phyloP scores from a whole-genome alignment of 2,888 invertebrate species.

The Furcula furcula region DNA sequence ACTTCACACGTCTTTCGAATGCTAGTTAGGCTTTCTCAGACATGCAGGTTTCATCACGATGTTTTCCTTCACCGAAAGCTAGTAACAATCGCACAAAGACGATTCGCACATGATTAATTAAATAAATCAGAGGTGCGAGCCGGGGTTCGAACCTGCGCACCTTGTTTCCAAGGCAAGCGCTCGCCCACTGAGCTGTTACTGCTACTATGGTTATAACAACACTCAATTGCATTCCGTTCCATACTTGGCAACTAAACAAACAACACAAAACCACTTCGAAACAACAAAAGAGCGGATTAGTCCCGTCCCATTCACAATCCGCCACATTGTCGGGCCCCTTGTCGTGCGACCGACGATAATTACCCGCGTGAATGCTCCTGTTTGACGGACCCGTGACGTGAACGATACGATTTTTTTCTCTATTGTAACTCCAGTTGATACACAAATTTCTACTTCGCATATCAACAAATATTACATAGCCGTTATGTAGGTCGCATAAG shows the following conservation, averaged over 20 bases:
- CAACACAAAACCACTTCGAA: background rate
- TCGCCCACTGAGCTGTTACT: too few relatives aligned
- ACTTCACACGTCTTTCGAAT: too few relatives aligned
- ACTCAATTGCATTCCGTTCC: too few relatives aligned
- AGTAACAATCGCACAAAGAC: too few relatives aligned
- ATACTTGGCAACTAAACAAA: background rate
- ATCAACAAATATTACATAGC: background rate
- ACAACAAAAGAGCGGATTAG: slow-evolving; percentile 42
- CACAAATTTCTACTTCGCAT: slow-evolving; percentile 8
- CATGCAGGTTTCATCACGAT: too few relatives aligned
- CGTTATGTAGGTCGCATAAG: background rate
- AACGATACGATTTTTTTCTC: slow-evolving; percentile 20
- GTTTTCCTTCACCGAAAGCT: too few relatives aligned
- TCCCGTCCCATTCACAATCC: slow-evolving; percentile 42
- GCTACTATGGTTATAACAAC: too few relatives aligned
- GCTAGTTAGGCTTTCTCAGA: too few relatives aligned
- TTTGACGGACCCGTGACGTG: slow-evolving; percentile 42
- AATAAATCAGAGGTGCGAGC: too few relatives aligned
- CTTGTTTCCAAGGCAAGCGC: too few relatives aligned
- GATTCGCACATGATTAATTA: too few relatives aligned
- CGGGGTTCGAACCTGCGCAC: too few relatives aligned
- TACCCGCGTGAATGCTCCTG: slow-evolving; percentile 58
- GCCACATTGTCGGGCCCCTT: slow-evolving; percentile 54
- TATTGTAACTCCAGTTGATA: slow-evolving; percentile 23
- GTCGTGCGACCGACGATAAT: slow-evolving; percentile 58